Evolutionary conservation across 1,140 invertebrate genomes (phyloP), one percentile per base, ranked within the genome.

Genomic region (Planococcus citri): DNA sequence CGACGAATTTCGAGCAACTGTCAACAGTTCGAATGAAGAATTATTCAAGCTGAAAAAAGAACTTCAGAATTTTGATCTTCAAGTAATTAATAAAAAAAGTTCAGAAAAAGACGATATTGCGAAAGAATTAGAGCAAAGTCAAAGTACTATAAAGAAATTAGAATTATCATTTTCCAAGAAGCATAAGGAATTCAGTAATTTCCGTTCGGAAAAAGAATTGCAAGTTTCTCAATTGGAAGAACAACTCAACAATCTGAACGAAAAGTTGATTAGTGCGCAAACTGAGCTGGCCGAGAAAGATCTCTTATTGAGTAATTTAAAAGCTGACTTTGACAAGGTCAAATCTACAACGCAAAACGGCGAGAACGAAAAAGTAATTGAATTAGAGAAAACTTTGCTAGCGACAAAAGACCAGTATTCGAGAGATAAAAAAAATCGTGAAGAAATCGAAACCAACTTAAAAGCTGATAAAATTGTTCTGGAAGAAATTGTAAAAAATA

Each of bases 401-500:
- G 22, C 10, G 3, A 20, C 20, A 24, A 64, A 64, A 25, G 25
- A 64, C 24, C 21, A 64, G 24, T 24, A 6, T 12, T 4, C 20
- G 9, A 64, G 24, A 25, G 21, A 64, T 27, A 24, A 64, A 25
- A 64, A 64, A 64, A 22, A 17, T 24, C 10, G 20, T 6, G 60
- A 64, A 22, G 60, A 64, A 64, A 64, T 27, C 22, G 60, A 25
- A 25, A 64, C 60, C 9, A 64, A 27, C 17, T 64, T 27, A 64
- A 64, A 64, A 64, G 60, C 60, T 25, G 60, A 64, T 64, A 64
- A 64, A 64, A 64, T 64, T 27, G 25, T 64, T 24, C 9, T 27
- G 8, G 60, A 64, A 25, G 60, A 64, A 64, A 64, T 64, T 9
- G 25, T 64, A 14, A 64, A 64, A 64, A 64, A 64, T 64, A 12